Conservation (phyloP, 23 tunicate genomes). For the Corella eumyota region DNA sequence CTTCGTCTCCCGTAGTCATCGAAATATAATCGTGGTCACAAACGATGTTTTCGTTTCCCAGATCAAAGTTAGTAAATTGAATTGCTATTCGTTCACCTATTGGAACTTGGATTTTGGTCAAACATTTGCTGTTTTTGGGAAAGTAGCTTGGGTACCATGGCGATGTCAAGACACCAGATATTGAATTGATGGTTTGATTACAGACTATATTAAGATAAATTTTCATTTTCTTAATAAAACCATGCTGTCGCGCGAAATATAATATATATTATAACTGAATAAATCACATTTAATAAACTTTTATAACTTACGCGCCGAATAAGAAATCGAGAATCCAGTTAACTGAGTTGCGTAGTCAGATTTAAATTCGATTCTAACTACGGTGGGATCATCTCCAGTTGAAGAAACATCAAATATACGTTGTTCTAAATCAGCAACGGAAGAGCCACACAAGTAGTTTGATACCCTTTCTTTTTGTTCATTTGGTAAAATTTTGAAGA, state of each 20-base stretch:
- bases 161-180: constrained; percentile 6
- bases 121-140: constrained; percentile 7
- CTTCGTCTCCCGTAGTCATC: neutral
- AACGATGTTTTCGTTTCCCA: neutral
- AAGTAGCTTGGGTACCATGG: constrained; percentile 16
- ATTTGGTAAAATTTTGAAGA: neutral
- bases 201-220: constrained; percentile 14
- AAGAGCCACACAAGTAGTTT: constrained; percentile 1
- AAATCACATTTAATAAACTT: too few species aligned
- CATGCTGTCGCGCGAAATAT: too few species aligned
- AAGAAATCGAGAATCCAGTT: constrained; percentile 14
- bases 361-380: constrained; percentile 3
- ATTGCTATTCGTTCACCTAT: constrained; percentile 3
- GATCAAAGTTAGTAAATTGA: neutral
- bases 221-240: too few species aligned
- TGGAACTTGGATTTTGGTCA: constrained; percentile 4
- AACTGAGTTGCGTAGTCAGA: constrained; percentile 18
- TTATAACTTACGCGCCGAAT: constrained; percentile 13
- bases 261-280: too few species aligned
- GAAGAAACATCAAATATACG: constrained; percentile 6
- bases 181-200: neutral
- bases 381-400: neutral
- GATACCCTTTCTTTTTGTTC: neutral
- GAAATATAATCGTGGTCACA: neutral
- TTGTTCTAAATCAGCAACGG: constrained; percentile 7